Evolutionary conservation across 2,113 vertebrate genomes (phyloP).

Genomic region (Dromas ardeola): DNA sequence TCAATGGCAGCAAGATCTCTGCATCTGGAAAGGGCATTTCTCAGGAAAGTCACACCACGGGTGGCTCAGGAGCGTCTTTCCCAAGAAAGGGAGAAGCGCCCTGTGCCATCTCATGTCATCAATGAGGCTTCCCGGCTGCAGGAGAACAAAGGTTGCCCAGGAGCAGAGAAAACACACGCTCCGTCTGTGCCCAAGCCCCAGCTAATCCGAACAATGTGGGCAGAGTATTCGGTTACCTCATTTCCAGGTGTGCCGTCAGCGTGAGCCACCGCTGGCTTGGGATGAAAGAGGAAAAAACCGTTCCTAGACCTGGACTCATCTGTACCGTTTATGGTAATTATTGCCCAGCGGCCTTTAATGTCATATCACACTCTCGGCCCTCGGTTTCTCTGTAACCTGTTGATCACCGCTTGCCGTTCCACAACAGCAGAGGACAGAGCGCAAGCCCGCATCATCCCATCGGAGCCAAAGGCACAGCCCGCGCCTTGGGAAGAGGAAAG

Average conservation of each 20-base stretch:
- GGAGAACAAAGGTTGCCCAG: conserved; percentile 45
- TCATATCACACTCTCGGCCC: background rate
- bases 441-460: background rate
- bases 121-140: background rate
- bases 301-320: conserved; percentile 23
- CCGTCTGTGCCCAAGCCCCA: background rate
- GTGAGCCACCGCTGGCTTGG: conserved; percentile 13
- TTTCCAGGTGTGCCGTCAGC: conserved; percentile 61
- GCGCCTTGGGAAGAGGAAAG: background rate
- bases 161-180: background rate
- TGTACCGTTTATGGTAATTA: background rate
- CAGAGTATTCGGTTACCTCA: conserved; percentile 49
- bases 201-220: conserved; percentile 25
- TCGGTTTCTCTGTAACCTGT: background rate
- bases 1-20: background rate
- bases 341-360: background rate
- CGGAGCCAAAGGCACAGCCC: background rate
- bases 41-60: background rate
- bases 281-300: conserved; percentile 38
- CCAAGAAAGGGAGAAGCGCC: background rate
- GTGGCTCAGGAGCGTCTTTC: background rate
- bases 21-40: background rate
- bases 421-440: too few relatives aligned
- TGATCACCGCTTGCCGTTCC: background rate
- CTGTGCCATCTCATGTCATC: background rate